A percentile compares a stretch with the other conserved stretches of the same genome.
phyloP scores from a whole-genome alignment of 2,797 vertebrate genomes.

The Parauchenoglanis punctatus region DNA sequence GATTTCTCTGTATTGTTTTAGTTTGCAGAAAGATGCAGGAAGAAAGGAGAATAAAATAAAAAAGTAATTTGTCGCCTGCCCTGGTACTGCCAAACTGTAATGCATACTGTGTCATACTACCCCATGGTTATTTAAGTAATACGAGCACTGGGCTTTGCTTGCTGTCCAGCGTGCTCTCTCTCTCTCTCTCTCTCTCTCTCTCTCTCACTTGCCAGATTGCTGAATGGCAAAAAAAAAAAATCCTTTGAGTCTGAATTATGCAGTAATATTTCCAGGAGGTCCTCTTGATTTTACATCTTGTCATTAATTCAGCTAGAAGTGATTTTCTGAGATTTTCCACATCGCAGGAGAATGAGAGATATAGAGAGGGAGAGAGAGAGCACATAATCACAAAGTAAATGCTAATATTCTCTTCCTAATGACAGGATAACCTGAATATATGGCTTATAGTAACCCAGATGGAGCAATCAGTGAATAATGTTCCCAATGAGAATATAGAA shows the following conservation, averaged over 20 bases:
- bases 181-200: constrained; percentile 15
- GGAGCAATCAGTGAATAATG: constrained; percentile 38
- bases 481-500: constrained; percentile 41
- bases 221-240: constrained; percentile 59
- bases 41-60: background rate
- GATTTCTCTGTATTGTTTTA: background rate
- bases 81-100: constrained; percentile 17
- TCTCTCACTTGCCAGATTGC: constrained; percentile 6
- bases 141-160: background rate
- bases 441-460: constrained; percentile 12
- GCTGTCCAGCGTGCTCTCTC: background rate
- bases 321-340: background rate
- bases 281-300: constrained; percentile 65
- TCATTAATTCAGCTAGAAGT: constrained; percentile 63
- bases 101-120: constrained; percentile 28
- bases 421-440: constrained; percentile 29
- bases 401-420: constrained; percentile 38
- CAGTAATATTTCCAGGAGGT: constrained; percentile 66
- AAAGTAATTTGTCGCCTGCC: background rate
- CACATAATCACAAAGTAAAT: constrained; percentile 35
- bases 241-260: constrained; percentile 70
- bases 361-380: background rate
- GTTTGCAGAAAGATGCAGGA: background rate
- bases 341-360: background rate
- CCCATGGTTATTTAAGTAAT: constrained; percentile 38